phyloP scores from a whole-genome alignment of 2,797 vertebrate species.

The Peromyscus aztecus region DNA sequence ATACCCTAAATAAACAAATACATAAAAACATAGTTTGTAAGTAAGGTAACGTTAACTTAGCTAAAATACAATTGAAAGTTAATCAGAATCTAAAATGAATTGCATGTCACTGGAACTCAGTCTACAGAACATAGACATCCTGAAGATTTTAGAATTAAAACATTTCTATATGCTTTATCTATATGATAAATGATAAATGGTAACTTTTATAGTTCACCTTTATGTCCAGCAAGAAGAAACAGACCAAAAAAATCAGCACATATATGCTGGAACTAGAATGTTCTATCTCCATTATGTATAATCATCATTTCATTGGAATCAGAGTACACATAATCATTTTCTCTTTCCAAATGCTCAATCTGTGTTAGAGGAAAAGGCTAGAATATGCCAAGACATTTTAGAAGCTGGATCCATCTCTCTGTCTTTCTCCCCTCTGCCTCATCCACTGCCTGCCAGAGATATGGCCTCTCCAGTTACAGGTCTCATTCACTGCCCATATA shows the following conservation, averaged over 20 bases:
- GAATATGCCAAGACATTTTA: neutral
- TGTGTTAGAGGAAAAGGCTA: neutral
- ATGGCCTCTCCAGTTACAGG: neutral
- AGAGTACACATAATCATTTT: constrained; percentile 4
- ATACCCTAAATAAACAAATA: constrained; percentile 72
- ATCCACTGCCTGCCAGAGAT: neutral
- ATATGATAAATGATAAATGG: neutral
- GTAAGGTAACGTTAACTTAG: constrained; percentile 39
- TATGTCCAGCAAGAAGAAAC: neutral
- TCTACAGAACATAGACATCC: constrained; percentile 6
- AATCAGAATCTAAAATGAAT: constrained; percentile 52
- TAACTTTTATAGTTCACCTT: constrained; percentile 33
- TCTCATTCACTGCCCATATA: neutral
- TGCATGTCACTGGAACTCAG: constrained; percentile 21
- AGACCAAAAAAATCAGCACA: constrained; percentile 38
- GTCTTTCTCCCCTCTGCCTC: too few relatives aligned
- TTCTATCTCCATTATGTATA: neutral
- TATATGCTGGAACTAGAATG: neutral
- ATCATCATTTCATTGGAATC: constrained; percentile 37
- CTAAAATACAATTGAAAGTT: constrained; percentile 60
- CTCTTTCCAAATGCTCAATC: neutral
- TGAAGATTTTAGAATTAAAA: constrained; percentile 33
- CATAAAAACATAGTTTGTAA: constrained; percentile 64
- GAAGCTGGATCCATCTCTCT: neutral
- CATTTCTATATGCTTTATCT: neutral